Evolutionary conservation across 2,888 invertebrate species (phyloP), one percentile per base, ranked within the genome.

Genomic region (Lacanobia oleracea): DNA sequence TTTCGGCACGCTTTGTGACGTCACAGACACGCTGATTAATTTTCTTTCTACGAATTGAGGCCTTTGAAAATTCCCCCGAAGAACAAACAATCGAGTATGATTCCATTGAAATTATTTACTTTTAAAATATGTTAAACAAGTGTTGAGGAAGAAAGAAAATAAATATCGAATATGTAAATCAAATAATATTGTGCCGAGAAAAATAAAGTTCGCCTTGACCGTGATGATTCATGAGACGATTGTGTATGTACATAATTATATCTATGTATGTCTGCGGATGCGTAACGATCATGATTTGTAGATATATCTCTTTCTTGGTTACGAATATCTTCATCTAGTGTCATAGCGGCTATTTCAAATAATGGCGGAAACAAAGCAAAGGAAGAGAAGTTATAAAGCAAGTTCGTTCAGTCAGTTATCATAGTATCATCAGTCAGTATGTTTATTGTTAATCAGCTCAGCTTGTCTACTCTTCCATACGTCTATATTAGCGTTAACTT

Each of bases 1-100:
- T 78, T 81, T 88, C 89, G 88, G 88, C 79, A 51, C 77, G 77
- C 88, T 91, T 90, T 89, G 79, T 89, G 91, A 89, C 89, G 87
- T 90, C 88, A 88, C 57, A 66, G 65, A 66, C 54, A 21, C 76
- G 71, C 75, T 72, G 79, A 86, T 86, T 82, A 85, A 84, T 87
- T 87, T 86, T 65, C 74, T 43, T 69, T 69, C 70, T 81, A 45
- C 40, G 69, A 57, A 77, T 66, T 67, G 51, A 8, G 61, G 23
- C 67, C 67, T 64, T 79, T 75, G 54, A 62, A 72, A 75, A 71
- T 43, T 53, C 62, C 62, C 62, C 4, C 21, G 61, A 16, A 64
- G 65, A 59, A 33, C 9, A 77, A 74, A 74, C 64, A 74, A 68
- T 27, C 18, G 45, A 51, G 21, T 56, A 64, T 5, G 62, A 48